Conservation (phyloP, 1,140 invertebrate species). For the Cydia pomonella region DNA sequence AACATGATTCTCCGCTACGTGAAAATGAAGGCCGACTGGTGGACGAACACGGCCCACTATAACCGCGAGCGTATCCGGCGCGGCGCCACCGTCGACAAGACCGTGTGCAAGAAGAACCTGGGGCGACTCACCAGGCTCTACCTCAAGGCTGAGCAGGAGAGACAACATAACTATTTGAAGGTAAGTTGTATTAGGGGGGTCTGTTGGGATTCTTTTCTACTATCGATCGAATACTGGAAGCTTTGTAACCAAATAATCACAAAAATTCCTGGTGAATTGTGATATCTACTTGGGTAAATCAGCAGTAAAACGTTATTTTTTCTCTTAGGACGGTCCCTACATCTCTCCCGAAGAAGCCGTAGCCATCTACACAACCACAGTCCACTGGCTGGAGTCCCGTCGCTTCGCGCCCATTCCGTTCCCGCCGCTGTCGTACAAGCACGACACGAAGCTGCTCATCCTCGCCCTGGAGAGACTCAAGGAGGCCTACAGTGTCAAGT, state of each 20-base stretch:
- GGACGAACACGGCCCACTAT: slow-evolving; percentile 99
- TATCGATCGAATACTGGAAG: slow-evolving; percentile 79
- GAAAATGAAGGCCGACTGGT: slow-evolving; percentile 99
- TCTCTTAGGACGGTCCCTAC: slow-evolving; percentile 95
- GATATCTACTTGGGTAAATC: too few species aligned
- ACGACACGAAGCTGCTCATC: slow-evolving; percentile 99
- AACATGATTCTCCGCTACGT: slow-evolving; percentile 99
- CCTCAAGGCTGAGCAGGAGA: slow-evolving; percentile 98
- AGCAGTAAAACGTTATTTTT: too few species aligned
- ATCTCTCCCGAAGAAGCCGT: slow-evolving; percentile 99
- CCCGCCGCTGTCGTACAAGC: slow-evolving; percentile 99
- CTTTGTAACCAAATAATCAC: too few species aligned
- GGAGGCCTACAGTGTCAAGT: slow-evolving; percentile 99
- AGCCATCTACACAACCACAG: slow-evolving; percentile 99
- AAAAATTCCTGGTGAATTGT: too few species aligned
- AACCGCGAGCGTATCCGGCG: slow-evolving; percentile 97
- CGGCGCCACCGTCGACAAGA: slow-evolving; percentile 98
- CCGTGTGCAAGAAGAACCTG: slow-evolving; percentile 99
- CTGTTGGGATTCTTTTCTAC: too few species aligned
- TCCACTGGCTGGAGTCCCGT: slow-evolving; percentile 99
- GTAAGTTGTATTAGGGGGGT: slow-evolving; percentile 52
- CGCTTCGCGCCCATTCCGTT: slow-evolving; percentile 99
- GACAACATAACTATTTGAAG: slow-evolving; percentile 99
- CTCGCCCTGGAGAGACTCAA: slow-evolving; percentile 98
- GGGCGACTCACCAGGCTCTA: slow-evolving; percentile 97